These are phyloP conservation scores for Eupsilia transversa DNA, from an alignment of 2,888 invertebrate species.

Conservation along the genomic window DNA sequence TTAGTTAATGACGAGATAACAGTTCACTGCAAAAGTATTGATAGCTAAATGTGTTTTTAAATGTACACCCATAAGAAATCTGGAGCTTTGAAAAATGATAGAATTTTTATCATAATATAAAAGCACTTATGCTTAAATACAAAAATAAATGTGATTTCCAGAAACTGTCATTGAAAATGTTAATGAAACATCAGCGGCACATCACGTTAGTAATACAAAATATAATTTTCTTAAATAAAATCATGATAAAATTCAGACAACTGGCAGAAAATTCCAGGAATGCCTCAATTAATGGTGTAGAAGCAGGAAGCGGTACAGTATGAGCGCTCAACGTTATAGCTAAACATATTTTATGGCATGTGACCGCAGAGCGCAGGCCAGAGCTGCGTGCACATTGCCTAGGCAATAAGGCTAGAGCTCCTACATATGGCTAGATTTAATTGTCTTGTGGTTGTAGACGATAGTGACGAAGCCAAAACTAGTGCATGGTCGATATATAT, in stretches of 20 bases:
- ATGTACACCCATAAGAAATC: not conserved
- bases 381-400: conserved; percentile 28
- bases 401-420: conserved; percentile 16
- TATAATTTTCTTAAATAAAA: not conserved
- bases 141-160: too few relatives aligned
- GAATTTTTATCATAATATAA: too few relatives aligned
- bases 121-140: not conserved
- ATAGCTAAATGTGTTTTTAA: conserved; percentile 17
- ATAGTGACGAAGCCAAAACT: not conserved
- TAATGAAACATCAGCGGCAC: not conserved
- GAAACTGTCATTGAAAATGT: not conserved
- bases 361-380: conserved; percentile 42
- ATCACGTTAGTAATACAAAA: not conserved
- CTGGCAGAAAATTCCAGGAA: conserved; percentile 48
- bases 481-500: not conserved
- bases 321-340: conserved; percentile 43
- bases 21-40: conserved; percentile 21
- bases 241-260: conserved; percentile 5
- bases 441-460: not conserved
- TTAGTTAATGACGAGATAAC: conserved; percentile 30
- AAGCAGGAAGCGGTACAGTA: conserved; percentile 55
- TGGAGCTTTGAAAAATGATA: not conserved
- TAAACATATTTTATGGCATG: conserved; percentile 60
- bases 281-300: conserved; percentile 47
- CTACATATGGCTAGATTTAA: not conserved